Percentiles rank a stretch among this genome's conserved stretches.
Evolutionary conservation across 37 sponge, comb jelly and placozoan species (phyloP).

Genomic region (Mnemiopsis leidyi): DNA sequence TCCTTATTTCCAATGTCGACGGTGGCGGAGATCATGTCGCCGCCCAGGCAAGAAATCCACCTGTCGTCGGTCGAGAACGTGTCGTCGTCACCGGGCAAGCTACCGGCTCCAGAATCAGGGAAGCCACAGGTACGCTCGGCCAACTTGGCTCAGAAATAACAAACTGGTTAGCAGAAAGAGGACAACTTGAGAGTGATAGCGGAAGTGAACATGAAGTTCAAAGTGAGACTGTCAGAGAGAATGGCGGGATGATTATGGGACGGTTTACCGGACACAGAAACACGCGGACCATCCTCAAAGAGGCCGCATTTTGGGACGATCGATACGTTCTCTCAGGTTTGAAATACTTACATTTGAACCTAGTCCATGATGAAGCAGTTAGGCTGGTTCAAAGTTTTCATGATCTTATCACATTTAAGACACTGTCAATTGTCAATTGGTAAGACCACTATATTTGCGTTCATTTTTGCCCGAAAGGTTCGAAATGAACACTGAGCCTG

Average conservation of each 20-base stretch:
- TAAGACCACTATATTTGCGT: no score
- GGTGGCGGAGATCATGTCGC: no score
- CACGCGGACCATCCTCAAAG: not conserved
- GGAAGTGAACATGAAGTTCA: not conserved
- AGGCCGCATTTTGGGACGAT: not conserved
- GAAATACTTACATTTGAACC: no score
- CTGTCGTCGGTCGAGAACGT: not conserved
- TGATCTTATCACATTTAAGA: no score
- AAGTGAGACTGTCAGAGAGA: not conserved
- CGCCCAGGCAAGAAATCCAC: no score
- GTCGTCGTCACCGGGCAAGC: not conserved
- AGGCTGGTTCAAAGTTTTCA: no score
- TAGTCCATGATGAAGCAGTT: no score
- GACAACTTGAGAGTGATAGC: not conserved
- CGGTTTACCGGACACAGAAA: constrained; percentile 30
- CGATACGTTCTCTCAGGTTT: not conserved
- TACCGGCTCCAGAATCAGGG: not conserved
- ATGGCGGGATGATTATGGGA: not conserved
- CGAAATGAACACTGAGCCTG: not conserved
- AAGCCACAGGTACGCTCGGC: not conserved
- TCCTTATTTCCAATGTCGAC: no score
- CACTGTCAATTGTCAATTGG: no score
- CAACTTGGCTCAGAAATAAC: not conserved
- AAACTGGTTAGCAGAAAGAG: not conserved
- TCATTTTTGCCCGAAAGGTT: not conserved